Base-by-base conservation (phyloP, 2,888 invertebrate genomes). In the Rhagonycha lutea region DNA sequence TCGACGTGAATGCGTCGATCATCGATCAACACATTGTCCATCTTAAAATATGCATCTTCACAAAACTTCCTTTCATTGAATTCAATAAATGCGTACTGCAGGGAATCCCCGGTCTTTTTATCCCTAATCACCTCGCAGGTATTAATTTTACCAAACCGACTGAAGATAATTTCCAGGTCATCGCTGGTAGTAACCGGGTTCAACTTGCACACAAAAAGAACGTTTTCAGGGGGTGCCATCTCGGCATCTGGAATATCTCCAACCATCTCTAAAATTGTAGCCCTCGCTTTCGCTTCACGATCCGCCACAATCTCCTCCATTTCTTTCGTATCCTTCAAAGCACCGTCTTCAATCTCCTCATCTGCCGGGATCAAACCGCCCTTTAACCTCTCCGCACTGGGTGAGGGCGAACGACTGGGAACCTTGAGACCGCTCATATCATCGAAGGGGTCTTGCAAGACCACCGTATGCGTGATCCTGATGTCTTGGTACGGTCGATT, bases 1-100 rank as follows among this genome's bases (percentile, higher is more conserved):
- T 99, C 99, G 0, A 99, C 99, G 89, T 99, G 99, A 84, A 99
- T 99, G 79, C 99, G 91, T 26, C 99, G 90, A 86, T 99, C 99
- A 88, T 99, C 99, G 83, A 99, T 99, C 7, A 99, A 89, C 0
- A 99, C 99, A 89, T 99, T 99, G 86, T 99, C 99, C 99, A 99
- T 99, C 90, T 99, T 99, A 85, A 99, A 98, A 88, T 96, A 99
- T 0, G 99, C 99, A 82, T 96, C 95, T 89, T 99, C 99, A 88
- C 99, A 99, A 0, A 96, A 91, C 84, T 96, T 95, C 80, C 93
- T 92, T 71, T 97, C 94, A 78, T 94, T 95, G 89, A 99, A 99
- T 87, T 99, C 99, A 75, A 99, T 96, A 86, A 99, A 99, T 0
- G 99, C 99, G 88, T 99, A 99, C 85, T 99, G 99, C 73, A 99